These are phyloP conservation scores for Tetraodon nigroviridis DNA, from an alignment of 2,113 vertebrate species.

Conservation along the genomic window DNA sequence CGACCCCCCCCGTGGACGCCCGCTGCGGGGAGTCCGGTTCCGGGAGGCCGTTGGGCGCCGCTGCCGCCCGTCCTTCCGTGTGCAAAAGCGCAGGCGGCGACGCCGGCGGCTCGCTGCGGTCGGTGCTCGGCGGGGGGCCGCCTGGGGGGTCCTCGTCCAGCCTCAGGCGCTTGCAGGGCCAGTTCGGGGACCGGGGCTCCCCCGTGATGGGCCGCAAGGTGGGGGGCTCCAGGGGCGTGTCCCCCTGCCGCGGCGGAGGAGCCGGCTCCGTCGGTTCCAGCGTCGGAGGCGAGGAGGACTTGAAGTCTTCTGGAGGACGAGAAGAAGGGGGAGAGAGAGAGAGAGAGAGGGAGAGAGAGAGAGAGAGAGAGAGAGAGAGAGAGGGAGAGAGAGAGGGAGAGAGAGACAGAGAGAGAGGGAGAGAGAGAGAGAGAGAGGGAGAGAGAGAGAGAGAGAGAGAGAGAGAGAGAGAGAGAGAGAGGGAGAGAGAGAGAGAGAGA, in stretches of 20 bases:
- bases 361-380: no score
- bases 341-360: no score
- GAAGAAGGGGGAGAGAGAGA: conserved; percentile 33
- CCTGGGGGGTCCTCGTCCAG: conserved; percentile 73
- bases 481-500: no score
- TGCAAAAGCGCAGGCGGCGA: conserved; percentile 60
- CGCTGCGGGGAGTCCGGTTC: conserved; percentile 40
- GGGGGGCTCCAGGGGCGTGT: conserved; percentile 86
- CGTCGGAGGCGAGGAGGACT: conserved; percentile 84
- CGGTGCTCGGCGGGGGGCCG: conserved; percentile 59
- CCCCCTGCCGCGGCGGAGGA: conserved; percentile 81
- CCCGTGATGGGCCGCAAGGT: conserved; percentile 87
- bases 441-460: no score
- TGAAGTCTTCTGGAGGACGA: conserved; percentile 83
- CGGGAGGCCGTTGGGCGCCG: conserved; percentile 74
- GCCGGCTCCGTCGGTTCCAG: conserved; percentile 89
- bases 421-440: no score
- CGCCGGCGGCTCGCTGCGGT: conserved; percentile 44
- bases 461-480: no score
- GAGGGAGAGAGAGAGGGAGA: no score
- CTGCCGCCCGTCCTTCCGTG: conserved; percentile 42
- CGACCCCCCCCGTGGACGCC: conserved; percentile 73
- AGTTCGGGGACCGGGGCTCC: conserved; percentile 72
- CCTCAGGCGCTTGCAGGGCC: conserved; percentile 77
- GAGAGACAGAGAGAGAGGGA: no score